Conservation (phyloP, 1,140 invertebrate species). For the Drosophila neocordata region DNA sequence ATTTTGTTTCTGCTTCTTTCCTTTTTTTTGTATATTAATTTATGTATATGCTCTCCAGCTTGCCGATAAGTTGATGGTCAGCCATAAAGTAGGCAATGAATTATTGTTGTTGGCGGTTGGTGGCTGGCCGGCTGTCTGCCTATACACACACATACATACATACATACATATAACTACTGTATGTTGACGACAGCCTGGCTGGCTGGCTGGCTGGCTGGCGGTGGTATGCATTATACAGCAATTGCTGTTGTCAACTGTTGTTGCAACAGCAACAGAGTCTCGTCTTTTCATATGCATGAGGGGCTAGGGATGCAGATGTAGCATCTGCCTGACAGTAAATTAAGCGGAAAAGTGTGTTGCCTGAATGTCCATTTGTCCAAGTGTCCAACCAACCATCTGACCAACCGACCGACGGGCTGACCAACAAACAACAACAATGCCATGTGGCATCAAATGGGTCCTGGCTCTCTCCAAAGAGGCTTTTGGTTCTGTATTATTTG, state of each 20-base stretch:
- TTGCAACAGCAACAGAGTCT: constrained; percentile 19
- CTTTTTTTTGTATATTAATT: constrained; percentile 2
- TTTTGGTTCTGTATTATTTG: constrained; percentile 58
- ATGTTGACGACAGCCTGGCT: constrained; percentile 37
- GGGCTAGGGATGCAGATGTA: constrained; percentile 15
- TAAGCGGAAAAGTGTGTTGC: constrained; percentile 79
- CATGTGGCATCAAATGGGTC: constrained; percentile 14
- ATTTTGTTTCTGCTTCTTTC: background rate
- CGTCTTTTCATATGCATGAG: constrained; percentile 21
- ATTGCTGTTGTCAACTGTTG: constrained; percentile 75
- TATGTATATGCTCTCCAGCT: constrained; percentile 4
- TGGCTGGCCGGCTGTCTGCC: background rate
- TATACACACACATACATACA: background rate
- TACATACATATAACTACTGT: background rate
- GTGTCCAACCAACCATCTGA: background rate
- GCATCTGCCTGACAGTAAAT: constrained; percentile 76
- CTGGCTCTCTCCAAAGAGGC: background rate
- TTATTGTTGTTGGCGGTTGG: constrained; percentile 64
- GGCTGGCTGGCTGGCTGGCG: constrained; percentile 42
- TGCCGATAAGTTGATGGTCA: constrained; percentile 76
- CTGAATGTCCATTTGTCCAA: constrained; percentile 1
- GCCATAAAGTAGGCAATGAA: constrained; percentile 75
- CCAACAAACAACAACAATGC: constrained; percentile 37
- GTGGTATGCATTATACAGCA: constrained; percentile 74
- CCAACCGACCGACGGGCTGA: background rate